These are phyloP conservation scores for Aphelenchoides bicaudatus DNA, from an alignment of 2,888 invertebrate genomes.

Conservation along the genomic window DNA sequence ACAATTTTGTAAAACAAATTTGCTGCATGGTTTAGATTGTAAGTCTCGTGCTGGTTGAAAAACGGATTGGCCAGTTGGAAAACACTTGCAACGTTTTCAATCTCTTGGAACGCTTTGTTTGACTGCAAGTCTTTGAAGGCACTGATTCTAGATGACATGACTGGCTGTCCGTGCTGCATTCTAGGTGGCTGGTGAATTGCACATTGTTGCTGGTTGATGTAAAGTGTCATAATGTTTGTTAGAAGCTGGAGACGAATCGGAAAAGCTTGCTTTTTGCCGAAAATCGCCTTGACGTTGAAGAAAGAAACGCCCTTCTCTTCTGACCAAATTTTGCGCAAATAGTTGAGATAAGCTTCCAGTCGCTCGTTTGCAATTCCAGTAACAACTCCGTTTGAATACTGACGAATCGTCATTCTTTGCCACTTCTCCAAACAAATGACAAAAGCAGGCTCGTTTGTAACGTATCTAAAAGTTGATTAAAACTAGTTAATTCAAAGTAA, in stretches of 20 bases:
- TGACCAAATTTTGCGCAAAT: conserved; percentile 27
- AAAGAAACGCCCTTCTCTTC: conserved; percentile 36
- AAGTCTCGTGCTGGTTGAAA: conserved; percentile 16
- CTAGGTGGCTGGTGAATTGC: conserved; percentile 26
- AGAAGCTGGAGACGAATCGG: conserved; percentile 39
- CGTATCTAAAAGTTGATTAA: conserved; percentile 32
- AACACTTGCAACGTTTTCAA: conserved; percentile 10
- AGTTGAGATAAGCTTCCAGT: conserved; percentile 22
- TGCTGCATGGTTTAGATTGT: conserved; percentile 17
- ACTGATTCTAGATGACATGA: conserved; percentile 43
- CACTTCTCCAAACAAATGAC: conserved; percentile 40
- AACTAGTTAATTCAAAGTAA: conserved; percentile 3
- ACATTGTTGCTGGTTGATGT: conserved; percentile 42
- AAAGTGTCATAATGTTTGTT: conserved; percentile 43
- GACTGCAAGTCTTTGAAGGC: conserved; percentile 42
- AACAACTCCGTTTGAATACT: conserved; percentile 28
- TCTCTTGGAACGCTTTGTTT: conserved; percentile 24
- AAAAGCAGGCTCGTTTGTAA: conserved; percentile 41
- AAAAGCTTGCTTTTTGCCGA: conserved; percentile 21
- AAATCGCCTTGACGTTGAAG: conserved; percentile 24
- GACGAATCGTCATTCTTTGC: conserved; percentile 28
- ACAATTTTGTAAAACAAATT: conserved; percentile 18
- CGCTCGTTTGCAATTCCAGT: conserved; percentile 21
- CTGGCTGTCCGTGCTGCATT: conserved; percentile 31
- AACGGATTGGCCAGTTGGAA: conserved; percentile 14